Base-by-base conservation (phyloP, 2,888 invertebrate species). In the Craniophora ligustri region DNA sequence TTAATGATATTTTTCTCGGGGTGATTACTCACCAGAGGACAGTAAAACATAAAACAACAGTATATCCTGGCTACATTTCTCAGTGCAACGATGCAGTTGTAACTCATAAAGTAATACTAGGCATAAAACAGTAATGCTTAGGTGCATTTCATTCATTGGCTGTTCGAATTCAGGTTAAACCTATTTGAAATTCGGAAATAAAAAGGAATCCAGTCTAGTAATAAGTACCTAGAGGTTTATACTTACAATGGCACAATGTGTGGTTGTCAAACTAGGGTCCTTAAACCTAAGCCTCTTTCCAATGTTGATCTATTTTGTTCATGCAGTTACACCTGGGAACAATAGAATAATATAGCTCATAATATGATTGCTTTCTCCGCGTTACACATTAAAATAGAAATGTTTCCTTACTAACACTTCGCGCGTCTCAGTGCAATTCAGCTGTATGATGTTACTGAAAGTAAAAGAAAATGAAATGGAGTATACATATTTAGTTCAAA, bases 1-100 rank as follows among this genome's bases (percentile, higher is more conserved):
- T 46, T 65, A 72, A 68, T 45, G 60, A 40, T 55, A 53, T 66
- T 67, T 67, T 71, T 72, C 61, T 76, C 71, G 58, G 53, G 66
- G 53, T 54, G 70, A 75, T 72, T 74, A 59, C 64, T 62, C 34
- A 36, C 50, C 40, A 6, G 18, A 18, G 31, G 13, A 54, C 28
- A 11, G 23, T 45, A 38, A 45, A 54, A 67, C 23, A 47, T 54
- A 41, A 53, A 54, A 63, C 23, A 47, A 15, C 41, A 18, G 30
- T 35, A 38, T 41, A 30, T 41, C 47, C 14, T 23, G 44, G n/a
- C 21, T 39, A 16, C 15, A 26, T 53, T 30, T 38, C 35, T 40
- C 40, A 35, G 8, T 45, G 61, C 47, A 45, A 30, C 45, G 18
- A 14, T 50, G 53, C 38, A 49, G 35, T 34, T 62, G 32, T 53